Base-by-base conservation (phyloP, 2,797 vertebrate species). In the Hapalemur alaotrensis region DNA sequence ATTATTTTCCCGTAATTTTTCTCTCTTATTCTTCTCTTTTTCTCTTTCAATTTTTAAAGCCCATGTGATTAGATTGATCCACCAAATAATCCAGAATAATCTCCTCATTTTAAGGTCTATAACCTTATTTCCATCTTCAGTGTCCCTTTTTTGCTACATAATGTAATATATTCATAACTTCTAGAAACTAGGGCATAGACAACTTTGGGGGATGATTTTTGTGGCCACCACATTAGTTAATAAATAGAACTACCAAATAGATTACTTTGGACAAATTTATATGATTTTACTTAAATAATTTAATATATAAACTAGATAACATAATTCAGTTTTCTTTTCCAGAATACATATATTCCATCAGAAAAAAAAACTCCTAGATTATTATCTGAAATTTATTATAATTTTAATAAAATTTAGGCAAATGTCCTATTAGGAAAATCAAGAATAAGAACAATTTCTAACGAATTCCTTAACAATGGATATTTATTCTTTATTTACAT, bases 401-500 rank as follows among this genome's bases (percentile, higher is more conserved):
- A 50, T 41, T 6, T 59, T 57, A 59, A 46, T 41, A 61, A 70
- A 80, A 20, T 61, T 38, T 41, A 79, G 48, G 0, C 63, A 25
- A 52, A 32, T 23, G 25, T 13, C 1, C 30, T 59, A 52, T 70
- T 41, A 25, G 15, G 15, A 41, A 70, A 63, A 72, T 52, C 30
- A n/a, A 18, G 3, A 15, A 5, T 65, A 15, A 6, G 22, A 52
- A 88, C 15, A 15, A 52, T 81, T 93, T 79, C 52, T 41, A 86
- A n/a, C 10, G 11, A 63, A 61, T 72, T 70, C 1, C 52, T 80
- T 72, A 63, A 80, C 25, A 72, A 80, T 7, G 81, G 65, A 15
- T 78, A 50, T 93, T 95, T 95, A 8, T 96, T 11, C 41, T 97
- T 23, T 95, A 25, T 86, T 98, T 98, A 95, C 59, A 57, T 97